Percentiles rank a stretch among this genome's conserved stretches.
Conservation (phyloP, 2,888 invertebrate species). For the Cataglyphis livida region DNA sequence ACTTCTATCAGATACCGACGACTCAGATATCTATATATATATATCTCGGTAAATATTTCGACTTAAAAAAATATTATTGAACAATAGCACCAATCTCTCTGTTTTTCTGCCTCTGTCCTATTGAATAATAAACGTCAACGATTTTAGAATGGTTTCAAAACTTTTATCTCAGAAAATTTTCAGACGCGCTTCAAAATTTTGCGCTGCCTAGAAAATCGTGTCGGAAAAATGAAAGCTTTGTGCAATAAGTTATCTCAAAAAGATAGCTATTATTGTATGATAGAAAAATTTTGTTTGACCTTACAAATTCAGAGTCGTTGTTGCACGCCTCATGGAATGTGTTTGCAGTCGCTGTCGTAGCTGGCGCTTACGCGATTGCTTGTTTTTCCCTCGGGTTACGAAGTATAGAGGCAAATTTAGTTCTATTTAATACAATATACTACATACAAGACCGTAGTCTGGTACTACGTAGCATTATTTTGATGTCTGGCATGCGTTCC, state of each 20-base stretch:
- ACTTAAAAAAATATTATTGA: constrained; percentile 44
- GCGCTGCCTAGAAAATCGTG: constrained; percentile 2
- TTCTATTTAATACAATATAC: constrained; percentile 63
- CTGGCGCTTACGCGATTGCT: constrained; percentile 47
- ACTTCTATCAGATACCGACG: constrained; percentile 20
- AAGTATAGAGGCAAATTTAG: constrained; percentile 56
- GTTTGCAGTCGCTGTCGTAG: constrained; percentile 51
- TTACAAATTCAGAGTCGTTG: constrained; percentile 34
- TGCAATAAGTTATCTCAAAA: constrained; percentile 51
- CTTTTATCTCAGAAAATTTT: constrained; percentile 1
- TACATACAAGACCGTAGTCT: constrained; percentile 62
- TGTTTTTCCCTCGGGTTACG: constrained; percentile 36
- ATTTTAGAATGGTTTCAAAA: constrained; percentile 35
- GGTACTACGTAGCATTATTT: constrained; percentile 60
- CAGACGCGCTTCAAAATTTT: not conserved
- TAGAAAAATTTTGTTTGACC: constrained; percentile 24
- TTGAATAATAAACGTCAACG: constrained; percentile 9
- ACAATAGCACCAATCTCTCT: constrained; percentile 68
- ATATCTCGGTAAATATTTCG: constrained; percentile 30
- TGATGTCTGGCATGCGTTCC: constrained; percentile 53
- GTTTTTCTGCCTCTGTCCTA: not conserved
- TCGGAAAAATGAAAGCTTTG: constrained; percentile 57
- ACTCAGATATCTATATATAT: not conserved
- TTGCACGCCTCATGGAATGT: constrained; percentile 66
- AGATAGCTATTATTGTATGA: constrained; percentile 31